A percentile compares a stretch with the other conserved stretches of the same genome.
Evolutionary conservation across 2,113 vertebrate species (phyloP).

Genomic region (Brevimyrus niger): DNA sequence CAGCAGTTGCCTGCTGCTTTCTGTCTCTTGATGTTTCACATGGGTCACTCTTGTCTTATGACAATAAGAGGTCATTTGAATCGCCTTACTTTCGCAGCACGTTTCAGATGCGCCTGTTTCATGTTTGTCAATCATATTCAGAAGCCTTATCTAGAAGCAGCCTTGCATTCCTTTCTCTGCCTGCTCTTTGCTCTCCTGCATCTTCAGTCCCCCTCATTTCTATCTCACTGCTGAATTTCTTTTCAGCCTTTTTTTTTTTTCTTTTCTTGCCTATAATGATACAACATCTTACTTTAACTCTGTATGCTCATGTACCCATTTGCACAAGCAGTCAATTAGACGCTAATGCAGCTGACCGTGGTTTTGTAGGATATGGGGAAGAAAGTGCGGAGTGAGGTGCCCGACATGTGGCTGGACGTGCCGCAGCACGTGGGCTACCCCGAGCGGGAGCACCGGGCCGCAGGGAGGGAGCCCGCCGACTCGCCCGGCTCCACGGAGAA

Average conservation of each 20-base stretch:
- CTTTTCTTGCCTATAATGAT: background rate
- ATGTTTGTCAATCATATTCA: background rate
- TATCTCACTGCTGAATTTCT: background rate
- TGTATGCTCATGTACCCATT: background rate
- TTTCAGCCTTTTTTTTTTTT: background rate
- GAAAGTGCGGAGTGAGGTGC: constrained; percentile 86
- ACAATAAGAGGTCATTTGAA: background rate
- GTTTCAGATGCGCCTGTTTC: background rate
- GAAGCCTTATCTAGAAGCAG: background rate
- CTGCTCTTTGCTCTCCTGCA: background rate
- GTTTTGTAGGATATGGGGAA: constrained; percentile 70
- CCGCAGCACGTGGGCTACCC: constrained; percentile 89
- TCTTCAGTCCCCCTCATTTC: background rate
- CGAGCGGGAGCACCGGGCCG: constrained; percentile 69
- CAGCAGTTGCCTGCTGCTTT: background rate
- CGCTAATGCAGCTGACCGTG: background rate
- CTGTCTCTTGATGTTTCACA: background rate
- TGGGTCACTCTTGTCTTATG: background rate
- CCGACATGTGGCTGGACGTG: constrained; percentile 95
- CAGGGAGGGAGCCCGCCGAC: constrained; percentile 81
- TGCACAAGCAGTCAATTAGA: background rate
- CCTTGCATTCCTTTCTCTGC: background rate
- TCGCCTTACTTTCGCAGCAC: background rate
- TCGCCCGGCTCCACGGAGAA: constrained; percentile 88
- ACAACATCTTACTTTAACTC: background rate